Base-by-base conservation (phyloP, 23 tunicate genomes). In the Ascidia mentula region DNA sequence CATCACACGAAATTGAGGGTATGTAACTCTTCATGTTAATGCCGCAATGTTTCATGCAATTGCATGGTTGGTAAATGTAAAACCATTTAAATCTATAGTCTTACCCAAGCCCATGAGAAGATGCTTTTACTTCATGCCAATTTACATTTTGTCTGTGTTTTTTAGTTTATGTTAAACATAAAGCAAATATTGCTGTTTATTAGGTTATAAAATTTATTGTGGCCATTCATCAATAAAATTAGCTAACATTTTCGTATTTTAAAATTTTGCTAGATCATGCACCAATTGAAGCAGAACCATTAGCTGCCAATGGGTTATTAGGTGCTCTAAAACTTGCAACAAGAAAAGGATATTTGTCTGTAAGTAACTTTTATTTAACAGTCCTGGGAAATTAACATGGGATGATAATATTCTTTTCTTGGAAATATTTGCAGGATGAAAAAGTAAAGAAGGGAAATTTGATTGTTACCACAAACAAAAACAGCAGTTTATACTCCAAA, bases 271-370 rank as follows among this genome's bases (percentile, higher is more conserved):
- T 37, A 85, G 90, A 85, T 31, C 92, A 87, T 69, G 99, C 89
- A 0, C 87, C 89, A 22, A 86, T 95, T 60, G 99, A 95, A 86
- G 92, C 89, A 18, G 99, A 95, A 80, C 99, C 99, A 20, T 69
- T 95, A 6, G 99, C 96, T 45, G 81, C 60, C 18, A 76, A 35
- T 31, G 99, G 99, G 18, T 75, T 95, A 59, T 81, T 91, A 72
- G 96, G 96, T 15, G 99, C 99, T 8, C 36, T 95, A 69, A 75
- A 86, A 73, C 82, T 95, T 0, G 96, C 96, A 17, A 69, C 77
- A 38, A 53, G 84, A 40, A 95, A 95, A 60, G 99, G 99, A 17
- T 95, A 95, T 65, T 38, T 95, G 32, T 31, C 38, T n/a, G 90
- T 86, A 73, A 79, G 80, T 77, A 24, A n/a, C n/a, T n/a, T n/a